Evolutionary conservation across 2,888 invertebrate genomes (phyloP).

Genomic region (Diadegma fenestrale): DNA sequence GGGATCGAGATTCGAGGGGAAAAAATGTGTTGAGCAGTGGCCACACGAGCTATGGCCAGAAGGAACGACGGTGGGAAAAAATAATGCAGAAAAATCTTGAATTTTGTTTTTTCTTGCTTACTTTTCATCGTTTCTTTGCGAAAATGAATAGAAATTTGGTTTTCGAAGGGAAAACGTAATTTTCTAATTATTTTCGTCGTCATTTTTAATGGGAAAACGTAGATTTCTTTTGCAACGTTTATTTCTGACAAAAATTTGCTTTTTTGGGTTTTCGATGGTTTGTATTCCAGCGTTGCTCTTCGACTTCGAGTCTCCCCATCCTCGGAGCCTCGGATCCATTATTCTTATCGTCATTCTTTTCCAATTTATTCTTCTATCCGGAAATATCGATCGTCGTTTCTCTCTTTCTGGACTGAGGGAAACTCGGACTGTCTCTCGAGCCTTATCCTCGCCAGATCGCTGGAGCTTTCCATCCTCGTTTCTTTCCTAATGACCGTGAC

Average conservation of each 20-base stretch:
- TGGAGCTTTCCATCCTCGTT: slow-evolving; percentile 59
- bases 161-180: too few species aligned
- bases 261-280: slow-evolving; percentile 25
- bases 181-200: not conserved
- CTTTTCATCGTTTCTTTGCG: too few species aligned
- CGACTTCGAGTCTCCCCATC: slow-evolving; percentile 29
- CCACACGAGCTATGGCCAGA: too few species aligned
- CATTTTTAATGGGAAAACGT: not conserved
- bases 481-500: slow-evolving; percentile 67
- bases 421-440: slow-evolving; percentile 55
- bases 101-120: too few species aligned
- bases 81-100: too few species aligned
- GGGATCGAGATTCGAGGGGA: slow-evolving; percentile 12
- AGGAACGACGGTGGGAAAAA: too few species aligned
- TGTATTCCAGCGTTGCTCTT: slow-evolving; percentile 41
- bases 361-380: slow-evolving; percentile 66
- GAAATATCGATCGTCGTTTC: slow-evolving; percentile 44
- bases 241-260: not conserved
- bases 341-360: slow-evolving; percentile 67
- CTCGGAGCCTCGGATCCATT: slow-evolving; percentile 56
- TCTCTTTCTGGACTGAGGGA: slow-evolving; percentile 47
- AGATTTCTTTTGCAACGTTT: not conserved
- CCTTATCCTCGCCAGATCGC: slow-evolving; percentile 67
- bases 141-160: too few species aligned
- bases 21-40: slow-evolving; percentile 2